Evolutionary conservation across 2,888 invertebrate species (phyloP), one percentile per base, ranked within the genome.

Genomic region (Tetragonisca angustula): DNA sequence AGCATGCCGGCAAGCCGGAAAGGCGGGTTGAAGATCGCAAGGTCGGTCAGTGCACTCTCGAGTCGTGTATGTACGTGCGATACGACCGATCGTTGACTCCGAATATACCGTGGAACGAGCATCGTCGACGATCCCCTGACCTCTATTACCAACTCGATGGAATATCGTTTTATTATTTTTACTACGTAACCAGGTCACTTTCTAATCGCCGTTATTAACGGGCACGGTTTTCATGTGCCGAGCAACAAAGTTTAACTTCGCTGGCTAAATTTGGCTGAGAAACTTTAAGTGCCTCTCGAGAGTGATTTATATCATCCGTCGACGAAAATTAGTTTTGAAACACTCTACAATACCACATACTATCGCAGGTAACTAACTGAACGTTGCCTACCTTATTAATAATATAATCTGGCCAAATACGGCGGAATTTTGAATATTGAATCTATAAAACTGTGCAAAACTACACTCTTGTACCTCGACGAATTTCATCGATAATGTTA

Each of bases 11-110:
- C 80, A 79, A 80, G 88, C 82, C 90, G 85, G 89, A 90, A 89
- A 89, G 87, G 76, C 84, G 81, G 87, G 86, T 91, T 86, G 90
- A 87, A 88, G 90, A 90, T 91, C 89, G 89, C 91, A 91, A 92
- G 92, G 91, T 91, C 91, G 91, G 92, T 91, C 91, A 86, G 32
- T 89, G 91, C 43, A 43, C 90, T 87, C 91, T 81, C 90, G 64
- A 56, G 71, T 36, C 72, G 62, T 75, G 81, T 79, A 71, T 75
- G 81, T 79, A 71, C 76, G 70, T 84, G 80, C 86, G 79, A 85
- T 85, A 77, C 82, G 74, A 74, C 50, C 83, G 81, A 87, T 85
- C 83, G 80, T 80, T 78, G 77, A 65, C 79, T 88, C 43, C 86
- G 69, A 65, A 75, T 76, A 75, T 76, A 79, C 43, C 74, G 76